Percentiles rank a stretch among this genome's conserved stretches.
phyloP scores from a whole-genome alignment of 2,888 invertebrate species.

The Parnassius mnemosyne region DNA sequence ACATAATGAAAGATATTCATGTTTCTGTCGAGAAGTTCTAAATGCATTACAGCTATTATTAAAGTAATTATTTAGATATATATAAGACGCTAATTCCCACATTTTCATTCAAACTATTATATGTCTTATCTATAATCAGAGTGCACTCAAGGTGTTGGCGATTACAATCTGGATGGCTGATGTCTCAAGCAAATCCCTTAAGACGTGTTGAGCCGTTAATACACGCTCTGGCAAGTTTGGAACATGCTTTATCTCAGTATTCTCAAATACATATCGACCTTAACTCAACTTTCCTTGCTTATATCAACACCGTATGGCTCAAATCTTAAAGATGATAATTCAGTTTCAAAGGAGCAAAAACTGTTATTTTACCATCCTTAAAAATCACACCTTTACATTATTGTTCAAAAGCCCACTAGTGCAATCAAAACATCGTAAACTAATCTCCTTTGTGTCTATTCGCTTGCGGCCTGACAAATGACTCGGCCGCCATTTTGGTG shows the following conservation, averaged over 20 bases:
- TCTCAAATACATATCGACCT: conserved; percentile 31
- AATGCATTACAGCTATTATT: conserved; percentile 1
- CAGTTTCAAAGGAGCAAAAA: not conserved
- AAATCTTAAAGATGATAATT: conserved; percentile 1
- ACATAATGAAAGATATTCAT: not conserved
- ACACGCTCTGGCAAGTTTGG: conserved; percentile 52
- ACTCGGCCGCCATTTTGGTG: conserved; percentile 44
- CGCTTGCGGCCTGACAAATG: conserved; percentile 51
- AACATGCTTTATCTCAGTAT: conserved; percentile 37
- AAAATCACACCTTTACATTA: conserved; percentile 49
- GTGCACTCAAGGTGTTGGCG: conserved; percentile 18
- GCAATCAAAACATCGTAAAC: conserved; percentile 69
- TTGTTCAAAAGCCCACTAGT: conserved; percentile 45
- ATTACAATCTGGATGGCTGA: conserved; percentile 22
- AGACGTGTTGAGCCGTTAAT: conserved; percentile 63
- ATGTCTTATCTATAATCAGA: conserved; percentile 14
- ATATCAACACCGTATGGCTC: not conserved
- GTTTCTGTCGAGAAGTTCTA: not conserved
- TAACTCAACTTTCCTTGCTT: conserved; percentile 10
- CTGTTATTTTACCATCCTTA: conserved; percentile 36
- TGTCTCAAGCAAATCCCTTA: conserved; percentile 42
- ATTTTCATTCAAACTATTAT: conserved; percentile 6
- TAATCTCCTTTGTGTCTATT: conserved; percentile 57
- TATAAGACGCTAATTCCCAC: conserved; percentile 21
- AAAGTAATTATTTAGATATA: conserved; percentile 21